phyloP scores from a whole-genome alignment of 92 coral and sea anemone species.

The Epizoanthus illoricatus region DNA sequence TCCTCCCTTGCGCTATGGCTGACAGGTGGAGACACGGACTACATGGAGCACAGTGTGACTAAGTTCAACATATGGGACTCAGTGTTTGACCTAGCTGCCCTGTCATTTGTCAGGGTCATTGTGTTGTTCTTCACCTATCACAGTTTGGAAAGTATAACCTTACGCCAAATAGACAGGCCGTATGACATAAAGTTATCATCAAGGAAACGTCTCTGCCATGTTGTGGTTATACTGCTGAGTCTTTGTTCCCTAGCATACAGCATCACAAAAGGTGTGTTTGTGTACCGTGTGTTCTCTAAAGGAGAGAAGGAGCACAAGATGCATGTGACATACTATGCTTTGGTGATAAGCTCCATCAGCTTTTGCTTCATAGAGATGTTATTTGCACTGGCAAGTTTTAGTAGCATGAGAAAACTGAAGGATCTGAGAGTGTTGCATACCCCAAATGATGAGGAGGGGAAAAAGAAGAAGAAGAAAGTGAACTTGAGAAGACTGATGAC shows the following conservation, averaged over 20 bases:
- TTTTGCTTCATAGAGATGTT: conserved; percentile 69
- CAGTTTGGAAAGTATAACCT: conserved; percentile 60
- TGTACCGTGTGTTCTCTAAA: conserved; percentile 47
- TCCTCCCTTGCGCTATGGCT: conserved; percentile 83
- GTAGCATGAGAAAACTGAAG: conserved; percentile 69
- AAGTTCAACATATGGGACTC: conserved; percentile 73
- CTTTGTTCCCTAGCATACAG: conserved; percentile 77
- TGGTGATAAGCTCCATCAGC: conserved; percentile 67
- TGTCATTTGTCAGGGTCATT: conserved; percentile 70
- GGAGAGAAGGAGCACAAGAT: conserved; percentile 64
- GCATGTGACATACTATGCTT: conserved; percentile 69
- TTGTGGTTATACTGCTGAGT: conserved; percentile 58
- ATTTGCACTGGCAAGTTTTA: conserved; percentile 66
- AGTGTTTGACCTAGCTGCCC: conserved; percentile 76
- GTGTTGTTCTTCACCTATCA: conserved; percentile 62
- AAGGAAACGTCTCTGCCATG: conserved; percentile 58
- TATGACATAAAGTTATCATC: conserved; percentile 60
- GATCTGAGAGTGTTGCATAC: conserved; percentile 61
- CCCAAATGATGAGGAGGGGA: conserved; percentile 52
- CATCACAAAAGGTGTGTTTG: conserved; percentile 78
- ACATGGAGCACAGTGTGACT: conserved; percentile 70
- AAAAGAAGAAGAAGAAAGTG: conserved; percentile 56
- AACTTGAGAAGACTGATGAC: conserved; percentile 70
- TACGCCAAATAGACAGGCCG: conserved; percentile 69
- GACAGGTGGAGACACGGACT: conserved; percentile 72